Evolutionary conservation across 2,113 vertebrate genomes (phyloP).

Genomic region (Zonotrichia leucophrys): DNA sequence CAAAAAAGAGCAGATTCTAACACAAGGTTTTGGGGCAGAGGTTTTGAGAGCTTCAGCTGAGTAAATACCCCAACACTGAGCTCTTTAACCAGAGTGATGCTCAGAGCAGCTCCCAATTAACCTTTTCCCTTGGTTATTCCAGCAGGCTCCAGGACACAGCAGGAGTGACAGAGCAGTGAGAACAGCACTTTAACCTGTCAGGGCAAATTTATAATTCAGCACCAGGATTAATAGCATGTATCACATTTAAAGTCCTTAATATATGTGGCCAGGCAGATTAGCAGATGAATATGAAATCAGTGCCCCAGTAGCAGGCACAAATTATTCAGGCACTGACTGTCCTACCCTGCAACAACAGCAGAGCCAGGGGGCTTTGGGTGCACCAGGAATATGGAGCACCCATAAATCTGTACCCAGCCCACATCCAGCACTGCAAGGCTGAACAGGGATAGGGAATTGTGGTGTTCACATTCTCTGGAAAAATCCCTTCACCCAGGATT

Average conservation of each 20-base stretch:
- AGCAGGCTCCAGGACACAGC: neutral
- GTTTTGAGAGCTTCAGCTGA: neutral
- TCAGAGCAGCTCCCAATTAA: neutral
- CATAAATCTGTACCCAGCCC: neutral
- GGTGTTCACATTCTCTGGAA: no score
- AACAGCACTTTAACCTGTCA: neutral
- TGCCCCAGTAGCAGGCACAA: neutral
- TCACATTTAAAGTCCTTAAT: constrained; percentile 2
- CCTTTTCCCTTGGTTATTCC: neutral
- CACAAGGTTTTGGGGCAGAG: neutral
- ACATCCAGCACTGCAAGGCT: neutral
- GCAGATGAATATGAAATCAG: constrained; percentile 2
- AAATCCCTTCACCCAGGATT: no score
- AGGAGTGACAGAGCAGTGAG: neutral
- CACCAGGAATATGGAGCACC: neutral
- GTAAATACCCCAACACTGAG: neutral
- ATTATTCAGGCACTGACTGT: neutral
- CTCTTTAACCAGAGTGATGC: neutral
- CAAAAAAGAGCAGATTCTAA: neutral
- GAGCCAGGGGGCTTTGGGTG: neutral
- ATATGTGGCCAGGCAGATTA: neutral
- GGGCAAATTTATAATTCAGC: neutral
- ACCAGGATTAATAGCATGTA: neutral
- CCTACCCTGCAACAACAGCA: neutral
- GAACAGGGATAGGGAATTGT: neutral